These are phyloP conservation scores for Agapornis canus DNA, from an alignment of 2,797 vertebrate species.

Conservation along the genomic window DNA sequence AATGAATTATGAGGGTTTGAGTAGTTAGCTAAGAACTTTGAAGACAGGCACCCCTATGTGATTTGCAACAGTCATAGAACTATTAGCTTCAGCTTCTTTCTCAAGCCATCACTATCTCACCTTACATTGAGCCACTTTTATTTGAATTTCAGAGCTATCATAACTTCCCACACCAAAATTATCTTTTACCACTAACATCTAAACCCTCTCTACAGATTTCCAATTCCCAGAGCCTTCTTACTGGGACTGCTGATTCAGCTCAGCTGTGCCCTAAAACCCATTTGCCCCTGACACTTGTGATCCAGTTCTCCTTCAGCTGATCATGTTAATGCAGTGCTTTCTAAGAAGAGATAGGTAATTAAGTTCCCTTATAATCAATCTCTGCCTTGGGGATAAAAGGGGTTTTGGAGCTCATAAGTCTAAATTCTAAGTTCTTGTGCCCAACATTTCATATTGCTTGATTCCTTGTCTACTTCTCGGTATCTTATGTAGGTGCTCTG, in stretches of 20 bases:
- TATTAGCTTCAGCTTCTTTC: not conserved
- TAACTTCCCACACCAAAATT: not conserved
- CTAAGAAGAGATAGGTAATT: not conserved
- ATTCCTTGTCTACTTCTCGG: not conserved
- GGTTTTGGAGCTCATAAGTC: not conserved
- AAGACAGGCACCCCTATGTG: not conserved
- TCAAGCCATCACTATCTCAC: not conserved
- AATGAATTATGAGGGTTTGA: not conserved
- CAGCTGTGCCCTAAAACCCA: not conserved
- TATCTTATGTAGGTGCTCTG: not conserved
- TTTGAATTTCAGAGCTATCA: not conserved
- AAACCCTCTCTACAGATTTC: not conserved
- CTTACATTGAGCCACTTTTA: not conserved
- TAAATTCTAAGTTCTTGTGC: not conserved
- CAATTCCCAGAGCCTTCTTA: not conserved
- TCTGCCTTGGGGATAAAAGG: not conserved
- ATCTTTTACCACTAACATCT: not conserved
- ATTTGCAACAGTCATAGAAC: not conserved
- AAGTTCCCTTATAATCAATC: not conserved
- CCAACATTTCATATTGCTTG: not conserved
- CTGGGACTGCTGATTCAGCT: not conserved
- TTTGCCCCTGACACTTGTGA: not conserved
- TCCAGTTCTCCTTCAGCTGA: not conserved
- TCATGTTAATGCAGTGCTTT: not conserved
- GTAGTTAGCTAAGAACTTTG: not conserved